Evolutionary conservation across 2,888 invertebrate genomes (phyloP).

Genomic region (Syrphus vitripennis): DNA sequence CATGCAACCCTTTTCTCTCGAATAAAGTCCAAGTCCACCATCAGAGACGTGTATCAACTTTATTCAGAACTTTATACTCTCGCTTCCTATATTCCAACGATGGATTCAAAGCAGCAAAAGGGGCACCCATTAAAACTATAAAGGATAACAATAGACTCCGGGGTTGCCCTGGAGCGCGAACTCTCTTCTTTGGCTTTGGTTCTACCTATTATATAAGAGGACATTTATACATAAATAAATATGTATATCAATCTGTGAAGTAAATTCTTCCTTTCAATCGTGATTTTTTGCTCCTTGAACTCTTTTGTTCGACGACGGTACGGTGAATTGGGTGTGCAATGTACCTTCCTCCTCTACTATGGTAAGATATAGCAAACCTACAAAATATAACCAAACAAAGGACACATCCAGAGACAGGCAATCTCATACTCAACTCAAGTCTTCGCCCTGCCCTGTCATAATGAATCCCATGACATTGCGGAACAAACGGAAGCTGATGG

Average conservation of each 20-base stretch:
- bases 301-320: constrained; percentile 63
- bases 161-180: constrained; percentile 68
- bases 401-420: constrained; percentile 65
- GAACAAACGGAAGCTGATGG: constrained; percentile 58
- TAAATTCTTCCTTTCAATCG: constrained; percentile 44
- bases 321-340: constrained; percentile 25
- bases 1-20: constrained; percentile 57
- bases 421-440: constrained; percentile 46
- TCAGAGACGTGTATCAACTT: constrained; percentile 50
- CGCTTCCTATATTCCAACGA: constrained; percentile 20
- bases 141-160: constrained; percentile 70
- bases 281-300: constrained; percentile 69
- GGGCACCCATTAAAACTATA: constrained; percentile 71
- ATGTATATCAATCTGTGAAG: neutral
- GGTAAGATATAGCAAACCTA: neutral
- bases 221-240: neutral
- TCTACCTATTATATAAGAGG: neutral
- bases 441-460: constrained; percentile 38
- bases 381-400: constrained; percentile 46
- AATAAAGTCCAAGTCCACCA: constrained; percentile 42
- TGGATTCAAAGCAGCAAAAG: constrained; percentile 18
- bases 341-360: neutral
- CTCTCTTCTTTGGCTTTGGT: constrained; percentile 13
- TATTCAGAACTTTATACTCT: constrained; percentile 23
- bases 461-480: constrained; percentile 68